Conservation (phyloP, 2,797 vertebrate genomes). For the Coluber constrictor region DNA sequence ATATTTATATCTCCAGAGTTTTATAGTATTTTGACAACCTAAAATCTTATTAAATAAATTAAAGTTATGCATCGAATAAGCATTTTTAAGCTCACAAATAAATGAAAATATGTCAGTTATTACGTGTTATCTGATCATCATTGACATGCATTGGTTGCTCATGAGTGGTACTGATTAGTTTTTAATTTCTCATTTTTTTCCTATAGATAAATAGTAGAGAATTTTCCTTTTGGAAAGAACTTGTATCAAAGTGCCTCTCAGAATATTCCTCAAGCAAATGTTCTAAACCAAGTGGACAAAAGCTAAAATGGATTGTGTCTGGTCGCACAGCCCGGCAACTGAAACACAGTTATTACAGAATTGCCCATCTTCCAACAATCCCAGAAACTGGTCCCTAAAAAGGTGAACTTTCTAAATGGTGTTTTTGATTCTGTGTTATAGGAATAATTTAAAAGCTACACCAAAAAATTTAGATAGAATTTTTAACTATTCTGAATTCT, state of each 20-base stretch:
- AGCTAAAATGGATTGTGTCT: slow-evolving; percentile 94
- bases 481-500: neutral
- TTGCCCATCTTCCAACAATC: slow-evolving; percentile 93
- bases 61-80: neutral
- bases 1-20: neutral
- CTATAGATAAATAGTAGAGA: slow-evolving; percentile 84
- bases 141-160: neutral
- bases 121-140: neutral
- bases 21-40: neutral
- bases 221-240: slow-evolving; percentile 82
- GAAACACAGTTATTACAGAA: slow-evolving; percentile 93
- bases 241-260: slow-evolving; percentile 88
- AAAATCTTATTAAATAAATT: neutral
- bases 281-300: slow-evolving; percentile 86
- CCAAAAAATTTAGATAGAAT: neutral
- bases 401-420: slow-evolving; percentile 41
- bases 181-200: neutral
- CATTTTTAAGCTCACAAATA: neutral
- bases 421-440: neutral
- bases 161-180: neutral
- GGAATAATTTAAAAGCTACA: neutral
- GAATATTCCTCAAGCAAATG: slow-evolving; percentile 91
- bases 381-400: slow-evolving; percentile 82
- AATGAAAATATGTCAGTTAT: neutral
- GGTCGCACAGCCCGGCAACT: slow-evolving; percentile 90